A percentile compares a stretch with the other conserved stretches of the same genome.
Evolutionary conservation across 1,140 invertebrate genomes (phyloP).

Genomic region (Teleogryllus occipitalis): DNA sequence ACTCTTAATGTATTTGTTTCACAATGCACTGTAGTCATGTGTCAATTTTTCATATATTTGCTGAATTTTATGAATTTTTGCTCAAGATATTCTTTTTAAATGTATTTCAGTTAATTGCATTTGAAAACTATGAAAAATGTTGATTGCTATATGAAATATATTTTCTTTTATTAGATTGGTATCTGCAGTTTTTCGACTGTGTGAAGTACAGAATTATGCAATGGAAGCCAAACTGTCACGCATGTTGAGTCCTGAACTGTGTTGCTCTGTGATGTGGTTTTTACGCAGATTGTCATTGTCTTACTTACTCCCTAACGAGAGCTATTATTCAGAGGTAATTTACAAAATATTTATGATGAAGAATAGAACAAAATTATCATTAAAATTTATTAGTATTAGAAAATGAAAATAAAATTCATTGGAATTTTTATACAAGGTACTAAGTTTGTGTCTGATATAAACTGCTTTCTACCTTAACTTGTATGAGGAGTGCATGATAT

Average conservation of each 20-base stretch:
- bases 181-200: slow-evolving; percentile 54
- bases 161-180: slow-evolving; percentile 44
- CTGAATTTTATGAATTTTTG: neutral
- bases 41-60: neutral
- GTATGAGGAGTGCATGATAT: too few relatives aligned
- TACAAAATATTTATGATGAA: too few relatives aligned
- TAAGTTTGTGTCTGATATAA: too few relatives aligned
- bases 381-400: too few relatives aligned
- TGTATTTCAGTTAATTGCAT: neutral
- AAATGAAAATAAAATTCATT: too few relatives aligned
- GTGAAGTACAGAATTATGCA: slow-evolving; percentile 57
- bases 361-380: too few relatives aligned
- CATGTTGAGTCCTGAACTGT: slow-evolving; percentile 71
- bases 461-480: too few relatives aligned
- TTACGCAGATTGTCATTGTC: slow-evolving; percentile 64
- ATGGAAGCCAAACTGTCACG: slow-evolving; percentile 49
- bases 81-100: neutral
- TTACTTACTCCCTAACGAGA: slow-evolving; percentile 63
- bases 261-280: slow-evolving; percentile 71
- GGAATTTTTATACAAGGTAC: too few relatives aligned
- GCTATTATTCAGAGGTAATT: slow-evolving; percentile 55
- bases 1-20: too few relatives aligned
- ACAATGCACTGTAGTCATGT: too few relatives aligned
- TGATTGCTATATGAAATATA: neutral
- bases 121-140: neutral